Evolutionary conservation across 2,113 vertebrate genomes (phyloP), one percentile per base, ranked within the genome.

Genomic region (Salvelinus namaycush): DNA sequence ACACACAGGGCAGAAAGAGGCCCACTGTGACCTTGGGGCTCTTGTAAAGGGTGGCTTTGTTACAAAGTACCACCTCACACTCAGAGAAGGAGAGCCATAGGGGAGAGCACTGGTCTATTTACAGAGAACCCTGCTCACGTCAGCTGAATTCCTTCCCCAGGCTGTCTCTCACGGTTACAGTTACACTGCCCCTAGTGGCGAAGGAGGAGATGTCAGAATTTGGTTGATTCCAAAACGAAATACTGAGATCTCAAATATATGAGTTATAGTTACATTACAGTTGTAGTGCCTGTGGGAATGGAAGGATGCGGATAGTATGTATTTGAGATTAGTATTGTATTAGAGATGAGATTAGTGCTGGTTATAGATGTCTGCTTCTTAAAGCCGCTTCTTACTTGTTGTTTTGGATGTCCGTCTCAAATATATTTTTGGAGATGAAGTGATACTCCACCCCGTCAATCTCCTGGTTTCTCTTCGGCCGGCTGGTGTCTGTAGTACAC

Each of bases 361-460:
- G 39, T 44, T 12, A 11, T 44, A 12, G 39, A 44, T 44, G 39
- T 39, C 6, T 14, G 49, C 49, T 6, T 4, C 48, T 44, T 29
- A 4, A 69, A 14, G 16, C 7, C 27, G 6, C 67, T 44, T 39
- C 96, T 54, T 96, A 97, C 97, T 98, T 99, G 95, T 96, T 98
- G 90, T 96, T 99, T 72, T 96, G 96, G 72, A 99, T 93, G 9
- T 99, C 96, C 31, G 95, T 94, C 92, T 99, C 97, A 89, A 99
- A 99, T 90, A 98, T 93, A 80, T 97, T 95, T 89, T 97, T 98
- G 89, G 97, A 97, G 88, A 98, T 97, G 88, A 99, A 99, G 92
- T 96, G 94, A 87, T 99, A 99, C 90, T 99, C 97, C 27, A 98
- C 96, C 3, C 97, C 96, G 2, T 99, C 97, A 64, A 86, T 97